Evolutionary conservation across 2,888 invertebrate genomes (phyloP), one percentile per base, ranked within the genome.

Genomic region (Entomobrya proxima): DNA sequence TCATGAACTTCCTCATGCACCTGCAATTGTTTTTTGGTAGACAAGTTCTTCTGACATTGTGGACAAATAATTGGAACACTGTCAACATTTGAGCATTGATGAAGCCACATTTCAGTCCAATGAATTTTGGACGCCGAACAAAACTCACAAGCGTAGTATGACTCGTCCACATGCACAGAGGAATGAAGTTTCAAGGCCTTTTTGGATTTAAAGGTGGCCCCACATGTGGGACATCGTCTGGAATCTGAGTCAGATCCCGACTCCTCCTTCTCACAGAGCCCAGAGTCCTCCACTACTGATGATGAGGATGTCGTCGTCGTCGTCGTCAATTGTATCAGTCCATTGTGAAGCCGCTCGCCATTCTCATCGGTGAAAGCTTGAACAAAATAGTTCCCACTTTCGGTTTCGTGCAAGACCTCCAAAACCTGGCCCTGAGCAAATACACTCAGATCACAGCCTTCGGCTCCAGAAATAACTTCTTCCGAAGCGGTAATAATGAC

Each of bases 1-100:
- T 85, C 74, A 69, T 88, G 88, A 13, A 88, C 85, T 61, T 88
- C 86, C 30, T 88, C 88, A 47, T 88, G 88, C 7, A 85, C 61
- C 21, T 61, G 75, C 13, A 88, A 61, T 61, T 86, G 86, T 24
- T 88, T 88, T 69, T 88, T 88, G 13, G 84, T 85, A 0, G 88
- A 86, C 15, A 88, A 85, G 21, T 78, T 85, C 69, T 86, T 81
- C 9, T 78, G 52, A 50, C 88, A 88, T 30, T 88, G 86, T 5
- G 88, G 86, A 40, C 88, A 88, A 11, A 77, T 24, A 7, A 88
- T 58, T 3, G 58, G 18, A 55, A 72, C 44, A 72, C 81, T 81
- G 13, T 81, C 78, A 4, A 47, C 37, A 47, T 81, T 85, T 1
- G 78, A 75, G 21, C 88, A 88, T 40, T 86, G 86, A 69, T 88